These are phyloP conservation scores for Venustoraphidia nigricollis DNA, from an alignment of 2,888 invertebrate genomes.

Conservation along the genomic window DNA sequence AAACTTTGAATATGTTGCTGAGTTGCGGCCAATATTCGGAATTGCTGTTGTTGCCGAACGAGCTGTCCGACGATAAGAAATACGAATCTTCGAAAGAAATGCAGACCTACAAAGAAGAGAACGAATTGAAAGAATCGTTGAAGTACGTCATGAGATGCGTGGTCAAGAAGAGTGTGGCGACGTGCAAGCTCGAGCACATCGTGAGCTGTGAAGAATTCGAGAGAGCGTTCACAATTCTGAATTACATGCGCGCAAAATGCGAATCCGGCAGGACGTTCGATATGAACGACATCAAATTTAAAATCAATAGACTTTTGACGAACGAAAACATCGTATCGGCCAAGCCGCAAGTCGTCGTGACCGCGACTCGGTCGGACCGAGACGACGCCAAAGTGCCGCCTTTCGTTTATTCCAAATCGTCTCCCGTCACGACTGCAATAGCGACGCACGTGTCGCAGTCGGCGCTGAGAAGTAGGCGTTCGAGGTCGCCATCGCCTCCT, in stretches of 20 bases:
- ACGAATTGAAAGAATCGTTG: constrained; percentile 19
- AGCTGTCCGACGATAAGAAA: constrained; percentile 10
- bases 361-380: too few relatives aligned
- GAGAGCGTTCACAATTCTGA: constrained; percentile 30
- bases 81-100: constrained; percentile 10
- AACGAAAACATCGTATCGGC: constrained; percentile 3
- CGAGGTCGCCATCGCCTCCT: constrained; percentile 22
- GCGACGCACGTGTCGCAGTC: constrained; percentile 8
- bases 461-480: constrained; percentile 12
- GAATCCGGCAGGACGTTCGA: constrained; percentile 24
- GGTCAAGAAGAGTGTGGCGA: constrained; percentile 29
- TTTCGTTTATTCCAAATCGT: constrained; percentile 13
- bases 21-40: constrained; percentile 37
- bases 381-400: too few relatives aligned
- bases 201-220: constrained; percentile 30
- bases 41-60: constrained; percentile 33
- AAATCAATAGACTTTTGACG: constrained; percentile 14
- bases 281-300: constrained; percentile 21
- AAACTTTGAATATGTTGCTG: constrained; percentile 33
- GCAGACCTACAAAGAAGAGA: constrained; percentile 9
- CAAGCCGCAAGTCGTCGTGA: too few relatives aligned
- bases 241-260: constrained; percentile 24
- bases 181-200: constrained; percentile 30
- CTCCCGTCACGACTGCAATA: constrained; percentile 6
- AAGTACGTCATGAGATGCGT: constrained; percentile 26